Evolutionary conservation across 2,888 invertebrate genomes (phyloP), one percentile per base, ranked within the genome.

Genomic region (Polydrusus tereticollis): DNA sequence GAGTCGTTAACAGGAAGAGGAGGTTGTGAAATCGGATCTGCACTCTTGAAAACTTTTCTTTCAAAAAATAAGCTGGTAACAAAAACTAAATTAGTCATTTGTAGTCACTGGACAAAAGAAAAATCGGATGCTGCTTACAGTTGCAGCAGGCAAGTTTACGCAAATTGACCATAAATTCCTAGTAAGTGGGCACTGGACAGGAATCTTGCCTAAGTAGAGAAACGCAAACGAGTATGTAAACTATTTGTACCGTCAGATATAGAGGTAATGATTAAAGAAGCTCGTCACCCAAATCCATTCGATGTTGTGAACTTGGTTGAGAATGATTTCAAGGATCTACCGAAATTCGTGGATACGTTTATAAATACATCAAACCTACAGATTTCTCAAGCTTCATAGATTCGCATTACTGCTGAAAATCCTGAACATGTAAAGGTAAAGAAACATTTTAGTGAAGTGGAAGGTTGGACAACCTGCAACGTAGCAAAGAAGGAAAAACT

Each of bases 331-430:
- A 26, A 26, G 26, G 26, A 26, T 26, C 26, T 26, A 7, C 26
- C 26, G 26, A 26, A 7, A 7, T 26, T 26, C 26, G 26, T 7
- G 26, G 26, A 26, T 26, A 7, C 26, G 26, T 26, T 26, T 26
- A 26, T 26, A 5, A 26, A 26, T 26, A 26, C 69, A 21, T 50
- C 65, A 41, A 76, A 72, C 20, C 41, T 74, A 58, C 33, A 68
- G 10, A 76, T 74, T 43, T 73, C 73, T 21, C 66, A 69, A 58
- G 69, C 64, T 64, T 70, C 69, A 41, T 76, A 69, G 62, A 71
- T 76, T 16, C 64, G 43, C 36, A 71, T 71, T 36, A 62, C 21
- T 18, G 18, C n/a, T 16, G 62, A 68, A 62, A 62, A 69, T 72
- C 72, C 72, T 23, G 57, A 43, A 57, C 57, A 52, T 23, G 55